Percentiles rank a stretch among this genome's conserved stretches.
Evolutionary conservation across 2,888 invertebrate species (phyloP).

Genomic region (Cerastis rubricosa): DNA sequence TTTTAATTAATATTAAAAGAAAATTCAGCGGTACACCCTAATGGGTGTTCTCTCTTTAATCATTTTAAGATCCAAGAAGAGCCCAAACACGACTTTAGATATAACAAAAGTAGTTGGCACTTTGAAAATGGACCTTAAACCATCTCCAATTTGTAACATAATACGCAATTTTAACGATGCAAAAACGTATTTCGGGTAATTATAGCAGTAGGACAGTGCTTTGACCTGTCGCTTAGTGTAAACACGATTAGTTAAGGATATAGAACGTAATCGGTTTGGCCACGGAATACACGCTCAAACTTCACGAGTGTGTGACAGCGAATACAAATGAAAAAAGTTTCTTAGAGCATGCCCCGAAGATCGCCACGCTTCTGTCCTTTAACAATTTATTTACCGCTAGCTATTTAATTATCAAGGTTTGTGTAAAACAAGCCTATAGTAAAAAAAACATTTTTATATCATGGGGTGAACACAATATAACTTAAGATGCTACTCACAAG

Average conservation of each 20-base stretch:
- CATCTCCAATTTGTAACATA: slow-evolving; percentile 60
- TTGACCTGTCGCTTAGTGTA: slow-evolving; percentile 52
- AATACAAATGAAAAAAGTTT: not conserved
- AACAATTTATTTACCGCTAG: not conserved
- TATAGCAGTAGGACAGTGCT: slow-evolving; percentile 59
- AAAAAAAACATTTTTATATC: not conserved
- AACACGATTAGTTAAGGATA: slow-evolving; percentile 66
- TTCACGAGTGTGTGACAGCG: not conserved
- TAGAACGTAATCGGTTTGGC: slow-evolving; percentile 17
- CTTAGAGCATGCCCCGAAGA: not conserved
- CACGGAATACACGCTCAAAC: not conserved
- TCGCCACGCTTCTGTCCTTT: not conserved
- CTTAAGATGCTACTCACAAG: not conserved
- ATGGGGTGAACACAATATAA: no score
- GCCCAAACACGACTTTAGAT: slow-evolving; percentile 23
- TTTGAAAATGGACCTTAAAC: slow-evolving; percentile 24
- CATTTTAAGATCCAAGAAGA: slow-evolving; percentile 12
- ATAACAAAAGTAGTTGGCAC: slow-evolving; percentile 27
- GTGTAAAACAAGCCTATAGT: not conserved
- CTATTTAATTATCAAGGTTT: not conserved
- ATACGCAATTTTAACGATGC: slow-evolving; percentile 57
- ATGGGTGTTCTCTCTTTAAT: not conserved
- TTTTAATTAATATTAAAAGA: no score
- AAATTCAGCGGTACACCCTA: no score
- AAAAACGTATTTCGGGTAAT: slow-evolving; percentile 59